Evolutionary conservation across 2,113 vertebrate genomes (phyloP).

Genomic region (Scomber colias): DNA sequence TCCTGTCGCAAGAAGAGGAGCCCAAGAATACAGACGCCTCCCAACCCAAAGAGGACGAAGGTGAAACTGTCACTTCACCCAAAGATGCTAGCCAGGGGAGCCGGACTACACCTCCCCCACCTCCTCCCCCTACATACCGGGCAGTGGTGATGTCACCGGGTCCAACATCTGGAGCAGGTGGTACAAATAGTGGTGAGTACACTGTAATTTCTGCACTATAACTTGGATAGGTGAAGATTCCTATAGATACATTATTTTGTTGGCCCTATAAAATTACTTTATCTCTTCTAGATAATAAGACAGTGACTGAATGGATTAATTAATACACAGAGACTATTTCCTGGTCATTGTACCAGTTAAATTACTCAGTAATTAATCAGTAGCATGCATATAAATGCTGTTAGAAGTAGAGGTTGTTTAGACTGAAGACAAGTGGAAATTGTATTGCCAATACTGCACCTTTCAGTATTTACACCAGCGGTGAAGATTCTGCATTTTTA

Average conservation of each 20-base stretch:
- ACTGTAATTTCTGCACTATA: no score
- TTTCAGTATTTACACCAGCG: constrained; percentile 20
- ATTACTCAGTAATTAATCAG: background rate
- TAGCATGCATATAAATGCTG: background rate
- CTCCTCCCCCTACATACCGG: constrained; percentile 96
- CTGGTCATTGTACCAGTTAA: background rate
- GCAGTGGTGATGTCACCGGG: constrained; percentile 94
- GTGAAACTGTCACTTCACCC: constrained; percentile 86
- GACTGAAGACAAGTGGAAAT: background rate
- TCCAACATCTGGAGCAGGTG: constrained; percentile 86
- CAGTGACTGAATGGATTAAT: background rate
- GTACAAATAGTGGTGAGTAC: constrained; percentile 89
- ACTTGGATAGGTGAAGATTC: background rate
- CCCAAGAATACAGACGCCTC: constrained; percentile 82
- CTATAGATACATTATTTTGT: no score
- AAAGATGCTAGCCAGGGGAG: constrained; percentile 88
- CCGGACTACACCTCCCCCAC: constrained; percentile 92
- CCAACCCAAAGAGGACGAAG: constrained; percentile 86
- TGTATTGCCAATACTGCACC: background rate
- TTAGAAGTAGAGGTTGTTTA: background rate
- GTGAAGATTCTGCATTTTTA: constrained; percentile 29
- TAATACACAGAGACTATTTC: constrained; percentile 8
- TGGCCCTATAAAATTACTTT: background rate
- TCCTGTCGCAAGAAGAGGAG: constrained; percentile 87
- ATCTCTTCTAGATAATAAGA: background rate